Evolutionary conservation across 2,797 vertebrate genomes (phyloP).

Genomic region (Peromyscus nudipes): DNA sequence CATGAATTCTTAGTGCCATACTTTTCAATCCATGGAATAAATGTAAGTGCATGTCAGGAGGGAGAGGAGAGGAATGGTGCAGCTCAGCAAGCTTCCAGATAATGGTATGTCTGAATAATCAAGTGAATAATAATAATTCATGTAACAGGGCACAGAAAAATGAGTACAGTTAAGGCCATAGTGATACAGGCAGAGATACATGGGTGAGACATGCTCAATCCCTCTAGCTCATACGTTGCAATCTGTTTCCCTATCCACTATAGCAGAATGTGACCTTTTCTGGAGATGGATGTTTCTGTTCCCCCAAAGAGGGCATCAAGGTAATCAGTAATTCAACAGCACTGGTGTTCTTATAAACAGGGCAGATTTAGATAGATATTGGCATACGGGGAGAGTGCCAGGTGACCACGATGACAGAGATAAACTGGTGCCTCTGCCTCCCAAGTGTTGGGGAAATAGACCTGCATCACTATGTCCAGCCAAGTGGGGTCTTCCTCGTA

Average conservation of each 20-base stretch:
- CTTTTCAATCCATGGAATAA: neutral
- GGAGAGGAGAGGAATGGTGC: neutral
- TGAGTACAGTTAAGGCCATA: neutral
- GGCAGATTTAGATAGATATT: neutral
- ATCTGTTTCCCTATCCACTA: neutral
- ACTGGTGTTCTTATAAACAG: neutral
- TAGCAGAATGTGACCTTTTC: neutral
- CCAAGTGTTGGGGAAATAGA: no score
- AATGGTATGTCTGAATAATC: neutral
- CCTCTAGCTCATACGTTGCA: neutral
- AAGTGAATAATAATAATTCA: neutral
- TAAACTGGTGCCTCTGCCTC: neutral
- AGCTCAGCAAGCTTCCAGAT: neutral
- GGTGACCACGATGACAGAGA: neutral
- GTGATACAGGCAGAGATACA: neutral
- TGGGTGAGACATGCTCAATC: neutral
- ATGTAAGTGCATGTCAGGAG: neutral
- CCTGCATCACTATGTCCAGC: no score
- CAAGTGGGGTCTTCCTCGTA: neutral
- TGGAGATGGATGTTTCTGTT: neutral
- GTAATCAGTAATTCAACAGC: neutral
- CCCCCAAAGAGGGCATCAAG: neutral
- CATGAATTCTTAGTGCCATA: neutral
- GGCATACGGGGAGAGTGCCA: neutral
- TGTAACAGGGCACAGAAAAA: neutral